Evolutionary conservation across 1,140 invertebrate species (phyloP).

Genomic region (Zaprionus nigranus): DNA sequence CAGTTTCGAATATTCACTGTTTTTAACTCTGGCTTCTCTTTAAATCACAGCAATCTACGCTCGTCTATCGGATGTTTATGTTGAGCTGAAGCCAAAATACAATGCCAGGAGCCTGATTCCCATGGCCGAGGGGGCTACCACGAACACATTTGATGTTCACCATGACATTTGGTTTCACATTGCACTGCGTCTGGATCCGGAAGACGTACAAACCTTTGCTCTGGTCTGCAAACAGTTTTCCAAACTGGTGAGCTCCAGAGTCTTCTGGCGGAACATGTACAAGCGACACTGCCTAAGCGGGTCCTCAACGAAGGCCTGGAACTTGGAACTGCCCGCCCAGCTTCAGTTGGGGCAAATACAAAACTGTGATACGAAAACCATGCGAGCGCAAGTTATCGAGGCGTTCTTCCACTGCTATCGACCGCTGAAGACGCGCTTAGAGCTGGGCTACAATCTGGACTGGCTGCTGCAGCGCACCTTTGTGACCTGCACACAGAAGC

Average conservation of each 20-base stretch:
- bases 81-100: constrained; percentile 49
- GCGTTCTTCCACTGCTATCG: constrained; percentile 63
- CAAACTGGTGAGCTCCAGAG: constrained; percentile 46
- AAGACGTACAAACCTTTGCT: constrained; percentile 73
- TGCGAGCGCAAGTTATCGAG: constrained; percentile 57
- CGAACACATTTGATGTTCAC: constrained; percentile 24
- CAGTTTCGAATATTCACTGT: too few relatives aligned
- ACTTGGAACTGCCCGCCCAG: constrained; percentile 58
- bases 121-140: constrained; percentile 16
- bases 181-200: constrained; percentile 67
- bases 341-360: constrained; percentile 57
- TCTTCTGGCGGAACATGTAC: constrained; percentile 73
- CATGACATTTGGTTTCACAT: constrained; percentile 80
- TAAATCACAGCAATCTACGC: constrained; percentile 45
- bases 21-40: neutral
- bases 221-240: constrained; percentile 72
- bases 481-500: constrained; percentile 58
- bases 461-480: constrained; percentile 62
- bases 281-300: constrained; percentile 51
- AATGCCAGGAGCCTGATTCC: constrained; percentile 16
- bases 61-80: constrained; percentile 52
- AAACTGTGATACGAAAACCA: constrained; percentile 55
- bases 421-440: constrained; percentile 53
- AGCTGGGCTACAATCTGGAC: constrained; percentile 61
- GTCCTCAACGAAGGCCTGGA: constrained; percentile 46